Evolutionary conservation across 2,888 invertebrate genomes (phyloP).

Genomic region (Phytoseiulus persimilis): DNA sequence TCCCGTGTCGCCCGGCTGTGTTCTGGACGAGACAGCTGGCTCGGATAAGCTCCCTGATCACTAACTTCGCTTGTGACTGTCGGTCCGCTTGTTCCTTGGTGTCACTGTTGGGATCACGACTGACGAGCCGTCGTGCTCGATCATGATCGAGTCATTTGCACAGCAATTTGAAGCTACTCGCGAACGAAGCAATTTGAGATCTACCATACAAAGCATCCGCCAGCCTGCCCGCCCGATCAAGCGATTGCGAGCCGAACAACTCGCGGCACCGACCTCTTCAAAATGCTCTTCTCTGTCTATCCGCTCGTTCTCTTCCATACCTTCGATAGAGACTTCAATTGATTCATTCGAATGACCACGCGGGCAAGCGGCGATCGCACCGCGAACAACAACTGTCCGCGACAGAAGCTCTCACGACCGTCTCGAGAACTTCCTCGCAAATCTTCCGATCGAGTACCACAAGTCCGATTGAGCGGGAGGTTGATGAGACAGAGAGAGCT

Average conservation of each 20-base stretch:
- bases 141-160: constrained; percentile 5
- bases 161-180: not conserved
- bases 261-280: not conserved
- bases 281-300: not conserved
- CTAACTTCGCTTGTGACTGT: not conserved
- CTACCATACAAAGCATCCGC: not conserved
- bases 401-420: too few species aligned
- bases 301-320: not conserved
- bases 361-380: not conserved
- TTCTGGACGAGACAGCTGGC: not conserved
- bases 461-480: too few species aligned
- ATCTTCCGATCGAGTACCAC: too few species aligned
- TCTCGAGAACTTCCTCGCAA: too few species aligned
- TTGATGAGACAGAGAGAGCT: too few species aligned
- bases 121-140: not conserved
- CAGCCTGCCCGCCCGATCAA: too few species aligned
- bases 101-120: not conserved
- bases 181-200: constrained; percentile 5
- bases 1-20: too few species aligned
- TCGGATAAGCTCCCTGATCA: not conserved
- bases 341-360: not conserved
- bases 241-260: not conserved
- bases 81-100: not conserved
- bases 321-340: not conserved
- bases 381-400: too few species aligned